Evolutionary conservation across 2,888 invertebrate species (phyloP), one percentile per base, ranked within the genome.

Genomic region (Seira sanloemensis): DNA sequence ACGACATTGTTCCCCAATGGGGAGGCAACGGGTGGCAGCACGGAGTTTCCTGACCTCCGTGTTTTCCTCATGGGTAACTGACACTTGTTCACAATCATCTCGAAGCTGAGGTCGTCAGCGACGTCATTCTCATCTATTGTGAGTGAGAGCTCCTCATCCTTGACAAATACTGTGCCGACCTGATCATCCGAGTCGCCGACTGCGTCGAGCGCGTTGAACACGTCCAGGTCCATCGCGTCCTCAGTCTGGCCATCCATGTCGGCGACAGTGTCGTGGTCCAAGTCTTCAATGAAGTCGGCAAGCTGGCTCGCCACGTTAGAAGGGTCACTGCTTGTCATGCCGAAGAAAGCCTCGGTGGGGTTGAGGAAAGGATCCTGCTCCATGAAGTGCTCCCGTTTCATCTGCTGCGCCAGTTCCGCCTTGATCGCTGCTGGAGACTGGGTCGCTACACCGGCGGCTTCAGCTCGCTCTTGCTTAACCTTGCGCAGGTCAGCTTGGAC

Each of bases 401-500:
- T 46, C 4, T 21, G 16, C 16, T 73, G 50, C 0, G 23, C 21
- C 37, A 37, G 73, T 54, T 87, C 87, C 7, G 21, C 54, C 26
- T 79, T 82, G 5, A 78, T 46, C 2, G 24, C 12, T 12, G 74
- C 27, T 0, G 23, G n/a, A 18, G 46, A 78, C 21, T 86, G 84
- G 2, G 72, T 46, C 25, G 87, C 85, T 7, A 86, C 1, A n/a
- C n/a, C n/a, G n/a, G n/a, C n/a, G n/a, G n/a, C n/a, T n/a, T n/a
- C n/a, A n/a, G n/a, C n/a, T n/a, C n/a, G n/a, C n/a, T n/a, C n/a
- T n/a, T n/a, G n/a, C 23, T 86, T 86, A 12, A 88, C 80, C 69
- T 86, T 86, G 1, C 67, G 25, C 16, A 87, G 19, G 0, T 77
- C 86, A 4, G 65, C 54, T 37, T 86, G 73, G 1, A 86, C 86